Percentiles rank a stretch among this genome's conserved stretches.
Evolutionary conservation across 2,797 vertebrate species (phyloP).

Genomic region (Hippopotamyrus pictus): DNA sequence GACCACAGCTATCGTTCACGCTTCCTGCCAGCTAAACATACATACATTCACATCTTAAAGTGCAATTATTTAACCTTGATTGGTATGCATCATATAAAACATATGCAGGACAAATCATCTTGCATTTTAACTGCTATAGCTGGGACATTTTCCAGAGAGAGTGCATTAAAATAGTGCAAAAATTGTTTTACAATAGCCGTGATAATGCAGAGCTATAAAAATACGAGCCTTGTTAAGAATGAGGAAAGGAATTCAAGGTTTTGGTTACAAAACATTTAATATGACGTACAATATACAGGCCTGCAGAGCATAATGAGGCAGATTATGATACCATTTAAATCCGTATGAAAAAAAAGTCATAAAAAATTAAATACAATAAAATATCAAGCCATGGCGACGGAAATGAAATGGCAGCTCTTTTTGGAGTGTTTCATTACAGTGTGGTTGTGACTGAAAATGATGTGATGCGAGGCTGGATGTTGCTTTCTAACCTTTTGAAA

Average conservation of each 20-base stretch:
- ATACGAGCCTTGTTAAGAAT: not conserved
- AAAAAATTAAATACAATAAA: slow-evolving; percentile 19
- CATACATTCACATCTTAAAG: not conserved
- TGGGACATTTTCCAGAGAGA: not conserved
- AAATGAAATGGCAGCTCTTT: slow-evolving; percentile 14
- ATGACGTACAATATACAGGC: not conserved
- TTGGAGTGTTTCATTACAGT: not conserved
- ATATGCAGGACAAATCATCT: not conserved
- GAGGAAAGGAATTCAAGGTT: not conserved
- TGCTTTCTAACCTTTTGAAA: not conserved
- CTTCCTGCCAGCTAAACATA: slow-evolving; percentile 12
- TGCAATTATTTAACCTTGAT: slow-evolving; percentile 13
- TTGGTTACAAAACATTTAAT: not conserved
- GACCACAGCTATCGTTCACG: slow-evolving; percentile 4
- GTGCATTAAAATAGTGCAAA: not conserved
- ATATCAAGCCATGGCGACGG: not conserved
- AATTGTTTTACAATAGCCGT: slow-evolving; percentile 14
- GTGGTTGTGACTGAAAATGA: slow-evolving; percentile 8
- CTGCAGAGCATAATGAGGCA: not conserved
- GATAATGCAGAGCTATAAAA: slow-evolving; percentile 9
- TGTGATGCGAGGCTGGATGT: not conserved
- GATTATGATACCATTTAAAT: slow-evolving; percentile 17
- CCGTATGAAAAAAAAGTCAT: slow-evolving; percentile 6
- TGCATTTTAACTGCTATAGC: slow-evolving; percentile 9
- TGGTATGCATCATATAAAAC: not conserved